phyloP scores from a whole-genome alignment of 2,888 invertebrate genomes.

The Byasa hedistus region DNA sequence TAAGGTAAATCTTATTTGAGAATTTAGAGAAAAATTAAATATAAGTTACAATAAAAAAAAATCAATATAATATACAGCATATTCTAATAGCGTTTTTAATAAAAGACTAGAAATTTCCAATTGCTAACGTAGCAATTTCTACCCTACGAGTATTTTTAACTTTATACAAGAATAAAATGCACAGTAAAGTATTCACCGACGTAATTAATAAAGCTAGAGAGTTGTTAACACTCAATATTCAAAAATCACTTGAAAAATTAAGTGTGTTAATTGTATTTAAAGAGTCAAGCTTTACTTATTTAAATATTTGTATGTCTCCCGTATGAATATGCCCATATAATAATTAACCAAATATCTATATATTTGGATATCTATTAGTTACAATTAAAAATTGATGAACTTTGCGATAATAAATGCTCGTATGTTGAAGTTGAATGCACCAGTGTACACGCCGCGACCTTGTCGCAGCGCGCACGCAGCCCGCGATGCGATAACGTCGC shows the following conservation, averaged over 20 bases:
- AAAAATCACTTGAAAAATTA: background rate
- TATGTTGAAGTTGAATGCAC: constrained; percentile 71
- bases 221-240: too few relatives aligned
- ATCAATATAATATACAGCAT: too few relatives aligned
- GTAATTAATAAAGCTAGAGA: background rate
- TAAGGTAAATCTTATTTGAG: too few relatives aligned
- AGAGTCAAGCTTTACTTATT: background rate
- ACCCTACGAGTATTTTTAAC: background rate
- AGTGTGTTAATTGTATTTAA: background rate
- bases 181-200: background rate
- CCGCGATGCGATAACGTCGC: constrained; percentile 51
- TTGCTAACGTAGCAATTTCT: background rate
- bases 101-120: background rate
- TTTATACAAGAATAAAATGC: background rate
- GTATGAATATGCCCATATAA: background rate
- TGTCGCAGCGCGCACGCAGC: constrained; percentile 57
- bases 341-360: background rate
- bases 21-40: too few relatives aligned
- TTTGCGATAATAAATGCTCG: constrained; percentile 30
- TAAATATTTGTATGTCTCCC: background rate
- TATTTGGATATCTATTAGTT: background rate
- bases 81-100: background rate
- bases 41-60: too few relatives aligned
- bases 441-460: constrained; percentile 54
- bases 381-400: constrained; percentile 1